These are phyloP conservation scores for Lagorchestes hirsutus DNA, from an alignment of 2,797 vertebrate genomes.

Conservation along the genomic window DNA sequence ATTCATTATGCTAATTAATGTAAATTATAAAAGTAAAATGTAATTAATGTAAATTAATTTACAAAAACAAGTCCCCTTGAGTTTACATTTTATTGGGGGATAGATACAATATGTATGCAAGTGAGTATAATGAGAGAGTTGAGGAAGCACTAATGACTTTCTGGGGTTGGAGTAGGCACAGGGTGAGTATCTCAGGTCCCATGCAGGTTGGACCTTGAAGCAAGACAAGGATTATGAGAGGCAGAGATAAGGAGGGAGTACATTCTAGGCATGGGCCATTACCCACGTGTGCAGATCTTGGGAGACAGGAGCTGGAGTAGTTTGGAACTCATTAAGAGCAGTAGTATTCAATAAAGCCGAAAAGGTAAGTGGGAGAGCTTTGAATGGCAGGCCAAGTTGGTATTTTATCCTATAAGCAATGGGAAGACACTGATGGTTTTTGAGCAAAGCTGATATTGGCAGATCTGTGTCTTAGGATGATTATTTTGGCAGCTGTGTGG, in stretches of 20 bases:
- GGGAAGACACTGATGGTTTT: neutral
- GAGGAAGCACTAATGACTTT: neutral
- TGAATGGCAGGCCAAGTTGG: neutral
- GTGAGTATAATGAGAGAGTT: neutral
- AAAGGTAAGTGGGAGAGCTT: neutral
- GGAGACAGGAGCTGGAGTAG: neutral
- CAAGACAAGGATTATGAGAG: neutral
- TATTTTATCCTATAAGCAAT: neutral
- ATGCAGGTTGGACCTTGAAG: neutral
- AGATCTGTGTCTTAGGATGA: neutral
- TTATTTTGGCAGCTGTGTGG: neutral
- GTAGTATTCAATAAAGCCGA: neutral
- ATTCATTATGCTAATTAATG: too few species aligned
- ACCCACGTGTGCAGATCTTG: neutral
- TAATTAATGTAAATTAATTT: too few species aligned
- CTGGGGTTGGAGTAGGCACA: neutral
- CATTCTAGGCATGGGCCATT: neutral
- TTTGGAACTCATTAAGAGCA: neutral
- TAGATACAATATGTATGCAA: neutral
- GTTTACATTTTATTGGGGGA: neutral
- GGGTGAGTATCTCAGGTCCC: neutral
- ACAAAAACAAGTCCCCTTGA: neutral
- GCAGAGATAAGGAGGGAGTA: neutral
- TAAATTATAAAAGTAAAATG: too few species aligned
- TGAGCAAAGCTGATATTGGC: neutral